phyloP scores from a whole-genome alignment of 2,888 invertebrate genomes.

The Marasmarcha lunaedactyla region DNA sequence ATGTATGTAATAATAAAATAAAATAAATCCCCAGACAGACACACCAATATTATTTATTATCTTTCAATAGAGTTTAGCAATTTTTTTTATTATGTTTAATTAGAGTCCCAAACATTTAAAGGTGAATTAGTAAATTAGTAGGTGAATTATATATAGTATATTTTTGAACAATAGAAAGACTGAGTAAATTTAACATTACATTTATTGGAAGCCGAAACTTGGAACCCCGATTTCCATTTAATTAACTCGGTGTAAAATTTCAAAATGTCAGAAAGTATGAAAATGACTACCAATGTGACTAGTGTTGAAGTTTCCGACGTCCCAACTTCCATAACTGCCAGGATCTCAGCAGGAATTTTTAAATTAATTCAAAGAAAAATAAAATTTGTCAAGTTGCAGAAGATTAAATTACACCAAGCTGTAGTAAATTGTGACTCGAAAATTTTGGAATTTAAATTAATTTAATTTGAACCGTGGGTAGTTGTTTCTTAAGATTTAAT shows the following conservation, averaged over 20 bases:
- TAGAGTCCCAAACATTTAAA: too few relatives aligned
- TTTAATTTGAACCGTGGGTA: neutral
- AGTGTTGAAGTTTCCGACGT: constrained; percentile 51
- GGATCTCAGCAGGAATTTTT: constrained; percentile 58
- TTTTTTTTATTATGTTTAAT: too few relatives aligned
- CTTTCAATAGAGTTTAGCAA: too few relatives aligned
- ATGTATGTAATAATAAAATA: too few relatives aligned
- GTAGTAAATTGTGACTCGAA: constrained; percentile 55
- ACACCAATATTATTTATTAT: too few relatives aligned
- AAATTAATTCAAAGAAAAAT: constrained; percentile 66
- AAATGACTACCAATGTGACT: constrained; percentile 40
- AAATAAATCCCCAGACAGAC: too few relatives aligned
- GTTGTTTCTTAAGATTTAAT: neutral
- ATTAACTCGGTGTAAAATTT: too few relatives aligned
- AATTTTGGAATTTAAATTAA: constrained; percentile 43
- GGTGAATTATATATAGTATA: too few relatives aligned
- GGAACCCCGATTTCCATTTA: too few relatives aligned
- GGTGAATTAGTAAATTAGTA: too few relatives aligned
- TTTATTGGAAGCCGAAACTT: constrained; percentile 30
- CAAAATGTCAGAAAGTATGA: constrained; percentile 35
- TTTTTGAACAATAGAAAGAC: too few relatives aligned
- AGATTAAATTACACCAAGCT: constrained; percentile 51
- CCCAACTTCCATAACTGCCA: constrained; percentile 54
- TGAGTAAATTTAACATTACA: neutral
- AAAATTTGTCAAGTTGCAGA: constrained; percentile 57